Evolutionary conservation across 2,888 invertebrate species (phyloP).

Genomic region (Prosopocoilus inquinatus): DNA sequence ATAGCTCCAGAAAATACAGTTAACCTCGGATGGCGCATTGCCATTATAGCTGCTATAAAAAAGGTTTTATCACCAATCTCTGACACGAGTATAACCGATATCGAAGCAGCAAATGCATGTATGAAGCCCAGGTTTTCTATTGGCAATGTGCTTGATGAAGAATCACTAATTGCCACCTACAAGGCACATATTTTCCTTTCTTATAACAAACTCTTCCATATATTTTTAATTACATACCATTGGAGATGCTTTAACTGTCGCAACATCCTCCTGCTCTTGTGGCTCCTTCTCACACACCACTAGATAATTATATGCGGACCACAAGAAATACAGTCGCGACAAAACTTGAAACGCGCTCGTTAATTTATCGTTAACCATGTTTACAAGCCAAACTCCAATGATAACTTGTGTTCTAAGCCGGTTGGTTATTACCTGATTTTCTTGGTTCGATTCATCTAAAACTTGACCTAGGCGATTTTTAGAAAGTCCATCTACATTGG

Average conservation of each 20-base stretch:
- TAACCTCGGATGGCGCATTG: slow-evolving; percentile 93
- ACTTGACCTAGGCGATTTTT: too few species aligned
- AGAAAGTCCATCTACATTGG: too few species aligned
- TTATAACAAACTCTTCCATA: slow-evolving; percentile 9
- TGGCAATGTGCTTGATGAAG: slow-evolving; percentile 4
- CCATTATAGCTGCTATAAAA: slow-evolving; percentile 99
- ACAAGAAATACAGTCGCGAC: slow-evolving; percentile 6
- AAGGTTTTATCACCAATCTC: slow-evolving; percentile 99
- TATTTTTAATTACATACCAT: slow-evolving; percentile 24
- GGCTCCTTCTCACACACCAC: slow-evolving; percentile 34
- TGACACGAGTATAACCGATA: slow-evolving; percentile 95
- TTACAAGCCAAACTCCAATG: neutral
- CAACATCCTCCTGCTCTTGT: slow-evolving; percentile 29
- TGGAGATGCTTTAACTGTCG: slow-evolving; percentile 23
- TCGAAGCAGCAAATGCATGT: slow-evolving; percentile 91
- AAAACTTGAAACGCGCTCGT: slow-evolving; percentile 8
- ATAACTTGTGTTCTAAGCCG: too few species aligned
- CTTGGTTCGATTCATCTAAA: too few species aligned
- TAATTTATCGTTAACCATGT: slow-evolving; percentile 11
- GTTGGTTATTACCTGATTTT: too few species aligned
- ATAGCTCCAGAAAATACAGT: slow-evolving; percentile 94
- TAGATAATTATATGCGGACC: slow-evolving; percentile 14
- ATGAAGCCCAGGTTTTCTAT: slow-evolving; percentile 70
- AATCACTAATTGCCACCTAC: too few species aligned
- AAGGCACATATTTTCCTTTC: too few species aligned